phyloP scores from a whole-genome alignment of 2,888 invertebrate genomes.

The Xestoiulus laeticollis region DNA sequence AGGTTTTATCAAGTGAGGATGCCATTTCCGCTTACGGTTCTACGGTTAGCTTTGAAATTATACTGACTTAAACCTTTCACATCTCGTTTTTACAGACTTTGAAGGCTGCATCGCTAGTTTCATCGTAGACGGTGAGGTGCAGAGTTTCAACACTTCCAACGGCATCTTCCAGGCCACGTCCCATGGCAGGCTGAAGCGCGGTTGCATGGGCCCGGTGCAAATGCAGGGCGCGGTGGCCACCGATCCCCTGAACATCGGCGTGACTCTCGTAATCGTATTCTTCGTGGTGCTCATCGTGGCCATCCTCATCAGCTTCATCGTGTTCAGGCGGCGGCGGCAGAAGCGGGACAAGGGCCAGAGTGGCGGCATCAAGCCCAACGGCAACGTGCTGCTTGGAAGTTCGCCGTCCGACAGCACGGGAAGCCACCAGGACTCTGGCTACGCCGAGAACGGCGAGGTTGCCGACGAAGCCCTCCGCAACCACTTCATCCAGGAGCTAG shows the following conservation, averaged over 20 bases:
- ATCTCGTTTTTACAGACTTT: slow-evolving; percentile 69
- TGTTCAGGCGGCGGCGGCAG: slow-evolving; percentile 86
- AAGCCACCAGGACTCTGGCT: slow-evolving; percentile 60
- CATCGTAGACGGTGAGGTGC: slow-evolving; percentile 85
- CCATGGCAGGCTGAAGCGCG: slow-evolving; percentile 75
- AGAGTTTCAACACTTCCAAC: slow-evolving; percentile 72
- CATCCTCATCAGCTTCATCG: slow-evolving; percentile 89
- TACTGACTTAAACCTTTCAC: background rate
- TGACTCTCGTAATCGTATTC: slow-evolving; percentile 92
- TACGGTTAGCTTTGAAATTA: background rate
- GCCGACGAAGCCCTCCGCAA: slow-evolving; percentile 68
- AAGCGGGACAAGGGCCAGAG: slow-evolving; percentile 82
- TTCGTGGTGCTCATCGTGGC: slow-evolving; percentile 89
- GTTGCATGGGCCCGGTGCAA: slow-evolving; percentile 79
- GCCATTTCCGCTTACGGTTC: background rate
- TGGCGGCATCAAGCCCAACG: slow-evolving; percentile 63
- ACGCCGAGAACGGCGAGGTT: slow-evolving; percentile 58
- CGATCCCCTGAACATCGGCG: slow-evolving; percentile 89
- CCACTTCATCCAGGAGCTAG: slow-evolving; percentile 83
- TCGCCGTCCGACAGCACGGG: slow-evolving; percentile 55
- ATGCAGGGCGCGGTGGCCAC: slow-evolving; percentile 78
- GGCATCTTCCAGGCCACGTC: slow-evolving; percentile 61
- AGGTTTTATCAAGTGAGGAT: slow-evolving; percentile 48
- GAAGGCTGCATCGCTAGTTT: slow-evolving; percentile 92
- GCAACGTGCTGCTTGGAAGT: slow-evolving; percentile 72